These are phyloP conservation scores for Catostylus mosaicus DNA, from an alignment of 30 jellyfish, hydroid and myxozoan genomes.

Conservation along the genomic window DNA sequence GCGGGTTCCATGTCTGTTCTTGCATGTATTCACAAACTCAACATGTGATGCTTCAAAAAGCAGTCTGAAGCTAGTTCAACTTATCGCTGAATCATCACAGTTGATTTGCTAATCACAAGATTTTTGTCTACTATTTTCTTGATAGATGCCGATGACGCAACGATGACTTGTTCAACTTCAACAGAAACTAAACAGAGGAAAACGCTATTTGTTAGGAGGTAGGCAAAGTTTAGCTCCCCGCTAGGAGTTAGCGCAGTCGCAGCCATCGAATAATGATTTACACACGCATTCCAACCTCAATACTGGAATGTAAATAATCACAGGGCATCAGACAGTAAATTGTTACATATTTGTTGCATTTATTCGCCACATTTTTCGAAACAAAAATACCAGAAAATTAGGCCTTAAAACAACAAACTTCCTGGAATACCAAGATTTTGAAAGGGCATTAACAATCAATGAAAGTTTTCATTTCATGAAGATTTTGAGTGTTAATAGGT, in stretches of 20 bases:
- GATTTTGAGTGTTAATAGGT: neutral
- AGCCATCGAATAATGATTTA: conserved; percentile 22
- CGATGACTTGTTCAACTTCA: conserved; percentile 40
- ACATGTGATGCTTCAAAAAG: conserved; percentile 61
- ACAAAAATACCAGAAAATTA: neutral
- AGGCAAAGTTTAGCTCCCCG: conserved; percentile 65
- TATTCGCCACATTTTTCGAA: neutral
- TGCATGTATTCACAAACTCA: conserved; percentile 52
- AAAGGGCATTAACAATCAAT: neutral
- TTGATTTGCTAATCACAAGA: conserved; percentile 2
- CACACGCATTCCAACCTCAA: neutral
- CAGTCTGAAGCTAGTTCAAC: conserved; percentile 12
- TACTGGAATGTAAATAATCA: neutral
- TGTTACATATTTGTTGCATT: neutral
- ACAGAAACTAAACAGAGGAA: conserved; percentile 33
- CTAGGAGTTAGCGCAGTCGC: conserved; percentile 48
- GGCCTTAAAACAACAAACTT: conserved; percentile 15
- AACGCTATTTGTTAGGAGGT: conserved; percentile 52
- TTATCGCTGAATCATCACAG: conserved; percentile 39
- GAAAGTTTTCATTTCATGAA: neutral
- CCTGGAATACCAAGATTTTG: conserved; percentile 4
- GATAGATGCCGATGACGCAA: conserved; percentile 63
- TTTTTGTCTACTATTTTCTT: conserved; percentile 4
- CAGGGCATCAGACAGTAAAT: conserved; percentile 2
- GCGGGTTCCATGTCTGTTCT: conserved; percentile 63